A percentile compares a stretch with the other conserved stretches of the same genome.
phyloP scores from a whole-genome alignment of 2,113 vertebrate genomes.

The Poecilia latipinna region DNA sequence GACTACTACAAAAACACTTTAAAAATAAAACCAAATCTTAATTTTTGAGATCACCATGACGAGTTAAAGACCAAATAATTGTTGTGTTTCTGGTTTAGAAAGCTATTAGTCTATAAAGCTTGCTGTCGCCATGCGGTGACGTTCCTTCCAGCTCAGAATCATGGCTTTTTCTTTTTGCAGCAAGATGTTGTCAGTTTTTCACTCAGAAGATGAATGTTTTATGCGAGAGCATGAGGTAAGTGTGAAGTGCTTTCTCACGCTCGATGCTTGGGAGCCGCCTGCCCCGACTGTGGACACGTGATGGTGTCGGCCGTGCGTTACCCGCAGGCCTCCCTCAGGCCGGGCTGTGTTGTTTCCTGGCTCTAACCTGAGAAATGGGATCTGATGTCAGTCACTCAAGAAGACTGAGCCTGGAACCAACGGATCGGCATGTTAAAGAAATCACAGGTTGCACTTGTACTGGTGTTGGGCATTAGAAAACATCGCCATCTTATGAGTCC shows the following conservation, averaged over 20 bases:
- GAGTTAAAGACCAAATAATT: neutral
- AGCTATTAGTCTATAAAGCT: neutral
- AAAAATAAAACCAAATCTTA: too few species aligned
- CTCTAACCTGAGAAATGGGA: neutral
- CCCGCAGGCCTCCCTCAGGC: neutral
- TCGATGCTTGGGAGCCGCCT: neutral
- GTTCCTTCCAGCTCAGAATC: neutral
- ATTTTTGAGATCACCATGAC: neutral
- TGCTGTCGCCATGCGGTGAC: neutral
- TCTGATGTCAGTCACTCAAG: neutral
- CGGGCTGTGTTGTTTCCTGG: neutral
- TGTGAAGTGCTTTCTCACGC: constrained; percentile 10
- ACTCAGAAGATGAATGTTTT: neutral
- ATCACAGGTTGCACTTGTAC: neutral
- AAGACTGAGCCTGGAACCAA: neutral
- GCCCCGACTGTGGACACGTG: neutral
- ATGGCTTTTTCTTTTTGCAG: neutral
- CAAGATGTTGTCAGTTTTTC: neutral
- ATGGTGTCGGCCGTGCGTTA: neutral
- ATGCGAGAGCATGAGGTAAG: constrained; percentile 5
- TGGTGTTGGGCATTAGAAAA: neutral
- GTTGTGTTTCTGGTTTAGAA: neutral
- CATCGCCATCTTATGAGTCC: neutral
- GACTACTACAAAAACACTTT: too few species aligned
- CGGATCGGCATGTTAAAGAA: neutral